Conservation (phyloP, 53 echinoderm and acorn worm species). For the Crossaster papposus region DNA sequence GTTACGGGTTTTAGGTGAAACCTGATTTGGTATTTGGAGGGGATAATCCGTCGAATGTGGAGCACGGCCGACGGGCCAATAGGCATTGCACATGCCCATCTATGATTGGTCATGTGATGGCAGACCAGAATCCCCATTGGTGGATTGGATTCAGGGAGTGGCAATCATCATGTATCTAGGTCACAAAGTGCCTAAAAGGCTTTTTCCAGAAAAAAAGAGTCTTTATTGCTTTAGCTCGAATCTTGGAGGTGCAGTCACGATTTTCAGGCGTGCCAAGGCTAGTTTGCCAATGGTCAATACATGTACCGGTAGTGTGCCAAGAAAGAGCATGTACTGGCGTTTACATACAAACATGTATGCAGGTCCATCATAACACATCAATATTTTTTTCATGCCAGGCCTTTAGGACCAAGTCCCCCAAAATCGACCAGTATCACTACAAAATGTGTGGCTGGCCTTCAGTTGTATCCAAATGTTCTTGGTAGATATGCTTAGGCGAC, state of each 20-base stretch:
- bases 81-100: not conserved
- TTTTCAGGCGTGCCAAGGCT: not conserved
- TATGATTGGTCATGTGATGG: slow-evolving; percentile 18
- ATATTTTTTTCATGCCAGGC: too few species aligned
- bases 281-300: not conserved
- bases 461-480: not conserved
- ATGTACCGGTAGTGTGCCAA: not conserved
- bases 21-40: slow-evolving; percentile 54
- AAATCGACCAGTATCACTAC: not conserved
- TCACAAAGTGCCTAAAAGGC: slow-evolving; percentile 12
- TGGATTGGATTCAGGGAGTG: not conserved
- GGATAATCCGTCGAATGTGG: slow-evolving; percentile 51
- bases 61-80: slow-evolving; percentile 46
- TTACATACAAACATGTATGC: too few species aligned
- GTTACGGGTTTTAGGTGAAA: slow-evolving; percentile 53
- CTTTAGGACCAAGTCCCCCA: too few species aligned
- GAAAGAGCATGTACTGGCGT: not conserved
- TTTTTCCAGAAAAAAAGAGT: not conserved
- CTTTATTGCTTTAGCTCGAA: not conserved
- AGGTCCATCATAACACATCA: too few species aligned
- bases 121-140: not conserved
- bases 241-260: not conserved
- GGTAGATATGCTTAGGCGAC: not conserved
- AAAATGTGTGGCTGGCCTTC: not conserved
- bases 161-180: slow-evolving; percentile 44